Conservation (phyloP, 2,797 vertebrate genomes). For the Hypotaenidia philippensis region DNA sequence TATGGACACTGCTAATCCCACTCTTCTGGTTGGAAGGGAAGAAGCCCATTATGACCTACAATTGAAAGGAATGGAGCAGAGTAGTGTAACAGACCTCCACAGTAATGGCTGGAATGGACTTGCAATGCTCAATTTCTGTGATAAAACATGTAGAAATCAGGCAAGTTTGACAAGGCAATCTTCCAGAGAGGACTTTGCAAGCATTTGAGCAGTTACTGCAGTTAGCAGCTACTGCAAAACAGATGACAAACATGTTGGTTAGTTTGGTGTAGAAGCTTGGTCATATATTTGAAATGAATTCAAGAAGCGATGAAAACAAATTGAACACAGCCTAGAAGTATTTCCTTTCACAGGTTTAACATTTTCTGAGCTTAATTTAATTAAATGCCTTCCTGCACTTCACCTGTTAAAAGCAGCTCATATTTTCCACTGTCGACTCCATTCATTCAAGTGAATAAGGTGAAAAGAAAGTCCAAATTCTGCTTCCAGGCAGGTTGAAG, state of each 20-base stretch:
- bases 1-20: not conserved
- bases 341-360: not conserved
- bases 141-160: not conserved
- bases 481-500: not conserved
- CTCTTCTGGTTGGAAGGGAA: not conserved
- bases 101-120: not conserved
- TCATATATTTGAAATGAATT: not conserved
- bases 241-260: not conserved
- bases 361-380: slow-evolving; percentile 14
- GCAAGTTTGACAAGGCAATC: not conserved
- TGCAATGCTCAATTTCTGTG: not conserved
- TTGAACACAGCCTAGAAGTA: not conserved
- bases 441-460: not conserved
- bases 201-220: not conserved
- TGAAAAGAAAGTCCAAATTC: not conserved
- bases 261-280: not conserved
- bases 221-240: not conserved
- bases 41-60: rapidly evolving
- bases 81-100: not conserved
- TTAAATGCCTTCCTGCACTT: slow-evolving; percentile 21
- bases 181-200: not conserved
- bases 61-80: not conserved
- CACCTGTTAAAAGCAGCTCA: not conserved
- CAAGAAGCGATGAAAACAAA: not conserved
- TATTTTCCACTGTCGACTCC: not conserved